Base-by-base conservation (phyloP, 2,888 invertebrate species). In the Saturnia japonica region DNA sequence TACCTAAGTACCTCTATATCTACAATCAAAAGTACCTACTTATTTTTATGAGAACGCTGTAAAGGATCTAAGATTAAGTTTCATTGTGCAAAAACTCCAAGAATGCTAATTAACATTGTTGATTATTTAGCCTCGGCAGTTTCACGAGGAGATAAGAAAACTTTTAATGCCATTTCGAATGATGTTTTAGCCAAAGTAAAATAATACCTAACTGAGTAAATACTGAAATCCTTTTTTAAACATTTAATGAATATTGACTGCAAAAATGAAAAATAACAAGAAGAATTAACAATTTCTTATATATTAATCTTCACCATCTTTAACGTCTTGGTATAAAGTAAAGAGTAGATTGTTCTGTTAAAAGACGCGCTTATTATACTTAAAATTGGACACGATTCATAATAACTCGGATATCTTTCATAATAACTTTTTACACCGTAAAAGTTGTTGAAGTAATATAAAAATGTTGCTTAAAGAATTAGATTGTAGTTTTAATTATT, bases 361-460 rank as follows among this genome's bases (percentile, higher is more conserved):
- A 60, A 28, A 54, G 54, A 28, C 25, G 28, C 12, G 57, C 57
- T 60, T 28, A 60, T 4, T 12, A 28, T 12, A 14, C 6, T 60
- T 60, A 28, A 60, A 60, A 60, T 25, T 28, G 8, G 3, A 28
- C 57, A 60, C 57, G 28, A 28, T 60, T 60, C 28, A 25, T 60
- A 60, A 60, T 60, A 60, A 60, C n/a, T n/a, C n/a, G n/a, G n/a
- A n/a, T n/a, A n/a, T n/a, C n/a, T n/a, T 57, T 57, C 25, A 25
- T 60, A 60, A 60, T 60, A 60, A 60, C 28, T 60, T 64, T 64
- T 16, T 64, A 64, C 19, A n/a, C n/a, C n/a, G 40, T 64, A 64
- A 64, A 64, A 40, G n/a, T 64, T 40, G 40, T 8, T 9, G 40
- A 16, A 9, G 40, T 40, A 64, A 64, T 64, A 40, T 64, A 34